Evolutionary conservation across 2,888 invertebrate species (phyloP), one percentile per base, ranked within the genome.

Genomic region (Electrophaes corylata): DNA sequence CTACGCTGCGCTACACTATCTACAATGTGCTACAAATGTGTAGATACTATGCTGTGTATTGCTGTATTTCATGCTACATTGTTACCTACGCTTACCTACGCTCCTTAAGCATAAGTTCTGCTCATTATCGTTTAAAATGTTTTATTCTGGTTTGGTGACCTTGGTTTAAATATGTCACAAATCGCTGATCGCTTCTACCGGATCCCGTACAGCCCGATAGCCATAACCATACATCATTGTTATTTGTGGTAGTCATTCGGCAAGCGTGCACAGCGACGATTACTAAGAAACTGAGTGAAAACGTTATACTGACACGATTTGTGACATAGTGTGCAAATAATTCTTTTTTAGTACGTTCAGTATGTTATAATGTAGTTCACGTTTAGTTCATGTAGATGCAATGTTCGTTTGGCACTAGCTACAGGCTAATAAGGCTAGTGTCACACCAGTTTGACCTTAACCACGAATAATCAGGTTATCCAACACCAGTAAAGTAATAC

Each of bases 151-250:
- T 20, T 20, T 4, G 1, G 20, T 20, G 20, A 20, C 20, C 20
- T 20, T 20, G 20, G 5, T 20, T 20, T 35, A 14, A 35, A n/a
- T 35, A 3, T 3, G 1, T 35, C 2, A 35, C 4, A 44, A n/a
- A 16, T 20, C 26, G 44, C 46, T 23, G 31, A 23, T 12, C 41
- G 26, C 57, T 48, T 5, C 5, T 23, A 1, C 41, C 46, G 20
- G 41, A 66, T 60, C 66, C 65, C 26, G 31, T 66, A 61, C 66
- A 60, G 20, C 31, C 40, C 62, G 64, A 14, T 46, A 69, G 78
- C 84, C 73, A 85, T 88, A 83, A 88, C 76, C 86, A 79, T 88
- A 83, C 78, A 84, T 88, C 88, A 88, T 80, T 77, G 86, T 88
- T 84, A 88, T 88, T 88, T 88, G 87, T 86, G 77, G 79, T 75